Conservation (phyloP, 2,113 vertebrate genomes). For the Oriolus oriolus region DNA sequence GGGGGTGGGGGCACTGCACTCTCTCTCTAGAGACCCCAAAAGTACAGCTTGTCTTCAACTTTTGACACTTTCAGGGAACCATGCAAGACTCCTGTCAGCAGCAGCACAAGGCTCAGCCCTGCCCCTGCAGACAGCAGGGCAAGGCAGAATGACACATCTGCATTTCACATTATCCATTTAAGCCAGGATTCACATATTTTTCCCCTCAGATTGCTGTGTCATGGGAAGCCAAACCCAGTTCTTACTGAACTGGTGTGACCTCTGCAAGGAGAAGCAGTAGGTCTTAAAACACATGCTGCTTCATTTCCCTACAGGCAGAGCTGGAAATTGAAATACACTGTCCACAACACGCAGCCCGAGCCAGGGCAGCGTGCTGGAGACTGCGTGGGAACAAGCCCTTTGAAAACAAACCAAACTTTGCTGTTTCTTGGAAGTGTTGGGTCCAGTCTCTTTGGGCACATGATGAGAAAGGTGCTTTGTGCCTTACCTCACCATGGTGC, state of each 20-base stretch:
- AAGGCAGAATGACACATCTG: not conserved
- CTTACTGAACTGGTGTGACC: not conserved
- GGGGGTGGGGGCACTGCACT: not conserved
- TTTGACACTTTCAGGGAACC: not conserved
- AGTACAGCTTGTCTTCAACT: not conserved
- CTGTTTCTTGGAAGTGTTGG: not conserved
- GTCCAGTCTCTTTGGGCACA: not conserved
- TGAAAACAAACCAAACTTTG: not conserved
- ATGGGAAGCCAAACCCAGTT: not conserved
- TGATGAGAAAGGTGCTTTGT: not conserved
- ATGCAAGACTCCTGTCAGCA: not conserved
- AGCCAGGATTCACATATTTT: not conserved
- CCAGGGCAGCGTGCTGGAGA: not conserved
- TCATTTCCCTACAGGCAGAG: not conserved
- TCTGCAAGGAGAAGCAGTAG: not conserved
- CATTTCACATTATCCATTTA: not conserved
- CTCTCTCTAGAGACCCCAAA: not conserved
- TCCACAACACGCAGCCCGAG: not conserved
- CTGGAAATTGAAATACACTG: not conserved
- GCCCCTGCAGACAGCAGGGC: not conserved
- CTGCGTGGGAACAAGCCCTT: not conserved
- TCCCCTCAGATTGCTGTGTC: not conserved
- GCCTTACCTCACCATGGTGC: not conserved
- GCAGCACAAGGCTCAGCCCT: not conserved
- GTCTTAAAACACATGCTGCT: not conserved